Evolutionary conservation across 2,888 invertebrate genomes (phyloP).

Genomic region (Bursaphelenchus okinawaensis): DNA sequence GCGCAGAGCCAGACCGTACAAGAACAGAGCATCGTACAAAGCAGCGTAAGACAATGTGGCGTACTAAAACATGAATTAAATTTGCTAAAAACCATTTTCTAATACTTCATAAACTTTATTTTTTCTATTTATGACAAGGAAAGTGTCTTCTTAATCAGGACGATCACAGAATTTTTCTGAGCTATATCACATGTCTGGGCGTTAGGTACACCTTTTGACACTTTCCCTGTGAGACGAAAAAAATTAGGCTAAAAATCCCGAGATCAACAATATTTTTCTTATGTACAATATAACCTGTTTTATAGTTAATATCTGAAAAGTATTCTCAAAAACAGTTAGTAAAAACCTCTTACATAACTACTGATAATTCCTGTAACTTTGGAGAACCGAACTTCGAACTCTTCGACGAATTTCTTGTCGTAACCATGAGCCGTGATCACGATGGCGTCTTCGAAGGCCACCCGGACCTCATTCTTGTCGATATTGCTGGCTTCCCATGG

Average conservation of each 20-base stretch:
- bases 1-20: conserved; percentile 48
- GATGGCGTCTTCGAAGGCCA: conserved; percentile 45
- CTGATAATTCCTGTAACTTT: conserved; percentile 42
- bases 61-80: conserved; percentile 31
- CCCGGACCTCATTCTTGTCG: conserved; percentile 48
- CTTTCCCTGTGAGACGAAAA: too few relatives aligned
- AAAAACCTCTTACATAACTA: conserved; percentile 42
- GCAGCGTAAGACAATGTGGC: conserved; percentile 50
- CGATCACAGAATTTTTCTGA: too few relatives aligned
- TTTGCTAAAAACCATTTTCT: not conserved
- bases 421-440: conserved; percentile 52
- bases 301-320: too few relatives aligned
- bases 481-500: conserved; percentile 51
- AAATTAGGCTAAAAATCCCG: too few relatives aligned
- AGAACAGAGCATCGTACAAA: conserved; percentile 47
- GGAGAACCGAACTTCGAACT: conserved; percentile 44
- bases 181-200: too few relatives aligned
- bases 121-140: too few relatives aligned
- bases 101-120: too few relatives aligned
- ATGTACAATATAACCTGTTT: too few relatives aligned
- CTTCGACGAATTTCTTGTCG: conserved; percentile 50
- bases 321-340: conserved; percentile 2
- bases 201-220: too few relatives aligned
- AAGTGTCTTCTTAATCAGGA: too few relatives aligned
- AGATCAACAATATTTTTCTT: too few relatives aligned